Conservation (phyloP, 2,888 invertebrate genomes). For the Nomada ruficornis region DNA sequence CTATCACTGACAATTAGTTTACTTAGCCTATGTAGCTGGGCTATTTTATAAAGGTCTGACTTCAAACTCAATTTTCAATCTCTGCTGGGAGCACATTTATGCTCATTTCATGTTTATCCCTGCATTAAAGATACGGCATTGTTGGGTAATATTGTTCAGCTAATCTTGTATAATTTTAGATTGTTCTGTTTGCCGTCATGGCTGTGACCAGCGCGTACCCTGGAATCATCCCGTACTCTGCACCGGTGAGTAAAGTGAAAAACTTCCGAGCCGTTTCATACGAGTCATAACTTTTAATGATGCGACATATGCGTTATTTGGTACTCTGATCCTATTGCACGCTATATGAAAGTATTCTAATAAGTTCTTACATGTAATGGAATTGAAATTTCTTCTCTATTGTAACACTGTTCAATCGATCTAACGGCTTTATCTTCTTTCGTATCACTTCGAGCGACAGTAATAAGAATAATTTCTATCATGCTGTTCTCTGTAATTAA, state of each 20-base stretch:
- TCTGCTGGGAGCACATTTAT: not conserved
- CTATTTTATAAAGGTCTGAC: too few species aligned
- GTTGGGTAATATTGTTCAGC: not conserved
- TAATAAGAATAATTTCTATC: slow-evolving; percentile 25
- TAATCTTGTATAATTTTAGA: slow-evolving; percentile 68
- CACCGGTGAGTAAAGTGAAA: slow-evolving; percentile 62
- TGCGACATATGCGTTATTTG: not conserved
- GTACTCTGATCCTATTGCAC: slow-evolving; percentile 17
- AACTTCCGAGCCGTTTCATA: not conserved
- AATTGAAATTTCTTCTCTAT: not conserved
- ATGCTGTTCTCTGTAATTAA: slow-evolving; percentile 1
- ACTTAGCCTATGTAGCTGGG: too few species aligned
- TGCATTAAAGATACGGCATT: too few species aligned
- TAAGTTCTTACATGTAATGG: slow-evolving; percentile 1
- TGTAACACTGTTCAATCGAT: slow-evolving; percentile 5
- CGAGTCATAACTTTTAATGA: not conserved
- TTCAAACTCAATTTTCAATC: too few species aligned
- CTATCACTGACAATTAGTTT: not conserved
- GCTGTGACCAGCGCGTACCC: slow-evolving; percentile 80
- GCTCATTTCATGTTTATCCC: not conserved
- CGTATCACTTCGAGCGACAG: not conserved
- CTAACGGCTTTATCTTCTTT: not conserved
- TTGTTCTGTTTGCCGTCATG: slow-evolving; percentile 81
- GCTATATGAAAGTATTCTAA: slow-evolving; percentile 24
- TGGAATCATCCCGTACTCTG: slow-evolving; percentile 69